These are phyloP conservation scores for Zoanthus gigantus DNA, from an alignment of 92 coral and sea anemone genomes.

Conservation along the genomic window DNA sequence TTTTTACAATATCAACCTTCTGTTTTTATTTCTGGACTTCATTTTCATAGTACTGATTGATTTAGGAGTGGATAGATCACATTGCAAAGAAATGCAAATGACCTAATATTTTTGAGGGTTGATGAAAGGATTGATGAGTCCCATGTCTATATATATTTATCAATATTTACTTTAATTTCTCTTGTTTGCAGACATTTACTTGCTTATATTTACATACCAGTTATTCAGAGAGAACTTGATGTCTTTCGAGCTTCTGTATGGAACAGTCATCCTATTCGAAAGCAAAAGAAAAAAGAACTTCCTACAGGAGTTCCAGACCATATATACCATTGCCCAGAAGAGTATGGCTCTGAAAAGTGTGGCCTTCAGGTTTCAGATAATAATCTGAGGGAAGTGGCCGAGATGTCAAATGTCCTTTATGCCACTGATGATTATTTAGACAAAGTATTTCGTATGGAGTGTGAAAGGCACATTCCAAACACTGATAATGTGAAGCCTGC, in stretches of 20 bases:
- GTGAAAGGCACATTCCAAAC: constrained; percentile 69
- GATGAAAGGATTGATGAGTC: no score
- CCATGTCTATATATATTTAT: no score
- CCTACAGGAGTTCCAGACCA: constrained; percentile 77
- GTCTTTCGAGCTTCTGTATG: constrained; percentile 63
- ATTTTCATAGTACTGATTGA: no score
- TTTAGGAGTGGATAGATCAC: no score
- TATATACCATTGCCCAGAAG: constrained; percentile 60
- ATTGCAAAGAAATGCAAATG: no score
- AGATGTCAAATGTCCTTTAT: constrained; percentile 60
- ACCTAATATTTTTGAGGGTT: no score
- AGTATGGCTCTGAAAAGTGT: constrained; percentile 70
- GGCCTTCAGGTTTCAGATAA: constrained; percentile 67
- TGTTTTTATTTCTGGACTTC: no score
- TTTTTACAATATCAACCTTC: no score
- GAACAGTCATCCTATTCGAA: constrained; percentile 60
- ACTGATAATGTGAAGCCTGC: constrained; percentile 69
- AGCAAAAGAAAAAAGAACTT: constrained; percentile 64
- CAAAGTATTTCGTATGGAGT: constrained; percentile 58
- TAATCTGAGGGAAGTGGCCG: constrained; percentile 68
- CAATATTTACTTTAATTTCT: no score
- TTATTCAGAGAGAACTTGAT: constrained; percentile 76
- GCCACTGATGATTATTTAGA: constrained; percentile 66
- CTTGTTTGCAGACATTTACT: no score
- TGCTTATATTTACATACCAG: no score